Conservation (phyloP, 2,797 vertebrate genomes). For the Manis javanica region DNA sequence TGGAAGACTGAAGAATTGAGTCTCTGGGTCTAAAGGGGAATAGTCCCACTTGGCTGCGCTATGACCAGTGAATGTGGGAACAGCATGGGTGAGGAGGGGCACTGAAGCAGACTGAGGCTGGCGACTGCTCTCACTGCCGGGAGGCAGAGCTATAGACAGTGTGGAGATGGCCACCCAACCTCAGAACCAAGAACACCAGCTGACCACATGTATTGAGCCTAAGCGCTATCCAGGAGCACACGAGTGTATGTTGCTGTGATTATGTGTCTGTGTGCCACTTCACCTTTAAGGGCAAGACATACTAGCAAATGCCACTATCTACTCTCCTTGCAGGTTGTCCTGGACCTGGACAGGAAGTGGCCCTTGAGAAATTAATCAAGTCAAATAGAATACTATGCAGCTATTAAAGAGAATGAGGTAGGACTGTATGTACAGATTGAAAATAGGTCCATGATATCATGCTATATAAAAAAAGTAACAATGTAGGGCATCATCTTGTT, state of each 20-base stretch:
- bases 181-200: background rate
- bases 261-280: background rate
- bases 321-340: background rate
- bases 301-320: background rate
- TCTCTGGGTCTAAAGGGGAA: background rate
- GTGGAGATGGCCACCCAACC: background rate
- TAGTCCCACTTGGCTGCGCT: background rate
- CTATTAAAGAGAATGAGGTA: background rate
- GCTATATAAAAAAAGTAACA: background rate
- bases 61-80: background rate
- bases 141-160: background rate
- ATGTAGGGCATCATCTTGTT: background rate
- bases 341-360: background rate
- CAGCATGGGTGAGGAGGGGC: background rate
- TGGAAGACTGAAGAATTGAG: background rate
- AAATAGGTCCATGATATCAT: background rate
- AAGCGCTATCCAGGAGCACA: background rate
- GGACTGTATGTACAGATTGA: background rate
- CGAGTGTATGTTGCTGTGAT: background rate
- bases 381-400: background rate
- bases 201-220: background rate
- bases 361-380: background rate
- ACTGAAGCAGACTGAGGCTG: background rate
- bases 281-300: background rate
- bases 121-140: background rate